Conservation (phyloP, 2,888 invertebrate genomes). For the Rhogogaster chlorosoma region DNA sequence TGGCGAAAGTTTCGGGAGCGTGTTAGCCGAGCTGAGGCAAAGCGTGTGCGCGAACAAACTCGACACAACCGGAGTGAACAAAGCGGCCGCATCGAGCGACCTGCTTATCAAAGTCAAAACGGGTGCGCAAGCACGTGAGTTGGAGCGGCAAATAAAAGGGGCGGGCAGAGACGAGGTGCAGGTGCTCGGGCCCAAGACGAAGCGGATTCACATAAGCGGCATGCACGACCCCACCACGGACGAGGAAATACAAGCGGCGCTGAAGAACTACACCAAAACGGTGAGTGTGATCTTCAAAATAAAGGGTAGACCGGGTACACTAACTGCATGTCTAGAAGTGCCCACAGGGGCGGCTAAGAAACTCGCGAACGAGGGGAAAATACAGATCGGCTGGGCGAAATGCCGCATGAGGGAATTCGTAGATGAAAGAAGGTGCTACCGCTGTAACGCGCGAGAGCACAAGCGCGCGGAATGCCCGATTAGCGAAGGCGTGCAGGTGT, state of each 20-base stretch:
- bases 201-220: background rate
- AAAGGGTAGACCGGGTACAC: background rate
- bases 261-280: background rate
- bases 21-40: too few species aligned
- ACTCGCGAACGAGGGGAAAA: background rate
- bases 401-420: background rate
- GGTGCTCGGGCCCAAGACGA: background rate
- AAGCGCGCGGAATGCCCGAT: background rate
- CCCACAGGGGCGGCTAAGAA: background rate
- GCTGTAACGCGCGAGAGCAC: background rate
- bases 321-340: background rate
- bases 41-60: too few species aligned
- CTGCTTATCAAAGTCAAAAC: too few species aligned
- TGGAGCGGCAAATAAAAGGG: too few species aligned
- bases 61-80: too few species aligned
- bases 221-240: background rate
- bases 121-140: too few species aligned
- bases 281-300: background rate
- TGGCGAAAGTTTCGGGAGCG: too few species aligned
- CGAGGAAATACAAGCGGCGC: background rate
- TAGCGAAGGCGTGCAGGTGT: background rate
- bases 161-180: background rate
- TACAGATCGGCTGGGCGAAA: background rate
- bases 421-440: background rate
- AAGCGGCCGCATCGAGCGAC: too few species aligned